Evolutionary conservation across 1,140 invertebrate species (phyloP), one percentile per base, ranked within the genome.

Genomic region (Cotesia vestalis): DNA sequence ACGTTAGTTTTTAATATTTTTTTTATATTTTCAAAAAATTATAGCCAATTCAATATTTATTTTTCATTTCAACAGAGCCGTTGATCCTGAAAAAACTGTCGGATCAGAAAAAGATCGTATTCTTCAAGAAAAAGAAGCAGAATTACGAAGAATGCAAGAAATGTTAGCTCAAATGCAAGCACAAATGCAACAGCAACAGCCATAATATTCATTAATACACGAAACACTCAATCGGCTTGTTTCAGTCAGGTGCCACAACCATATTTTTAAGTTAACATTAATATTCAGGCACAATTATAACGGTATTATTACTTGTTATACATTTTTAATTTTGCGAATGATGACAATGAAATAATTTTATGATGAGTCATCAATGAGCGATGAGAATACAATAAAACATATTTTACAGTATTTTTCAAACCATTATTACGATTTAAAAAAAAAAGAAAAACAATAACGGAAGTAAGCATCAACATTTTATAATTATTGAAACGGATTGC

Each of bases 161-260:
- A 96, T 97, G 92, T 85, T 99, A 73, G 93, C 94, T 38, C 93
- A 95, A 81, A 98, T 99, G 96, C 94, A 99, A 87, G 95, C 94
- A 0, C 93, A 95, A 86, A 95, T 95, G 89, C 89, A 91, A 79
- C 87, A 91, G 76, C 92, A 94, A 81, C 89, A 93, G 82, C 89
- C 81, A 53, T 87, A 85, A 86, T 14, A 3, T 27, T 8, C 8
- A 52, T 27, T 9, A 64, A 20, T 4, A 3, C 1, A 71, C 36
- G 38, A 27, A 51, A 61, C 0, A 52, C 14, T 64, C 17, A 6
- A 38, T 12, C 34, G 40, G 69, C 55, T 71, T 46, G 11, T 64
- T 59, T 57, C 53, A 27, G 60, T 52, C 69, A 71, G 69, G 69
- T 71, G 69, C 69, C 69, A 71, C 64, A 66, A 55, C 34, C 17